phyloP scores from a whole-genome alignment of 2,888 invertebrate genomes.

The Eilema depressum region DNA sequence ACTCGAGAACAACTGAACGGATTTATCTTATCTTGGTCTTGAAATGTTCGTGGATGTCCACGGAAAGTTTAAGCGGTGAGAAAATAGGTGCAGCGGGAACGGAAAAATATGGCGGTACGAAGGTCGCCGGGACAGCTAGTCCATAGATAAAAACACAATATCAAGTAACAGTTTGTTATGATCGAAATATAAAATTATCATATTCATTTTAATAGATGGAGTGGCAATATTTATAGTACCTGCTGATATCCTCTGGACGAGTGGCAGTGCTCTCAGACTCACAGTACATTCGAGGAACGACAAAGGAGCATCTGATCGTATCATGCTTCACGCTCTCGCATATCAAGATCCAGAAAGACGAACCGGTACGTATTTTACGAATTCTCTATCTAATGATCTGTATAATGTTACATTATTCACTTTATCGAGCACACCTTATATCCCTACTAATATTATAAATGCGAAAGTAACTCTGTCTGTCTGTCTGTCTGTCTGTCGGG shows the following conservation, averaged over 20 bases:
- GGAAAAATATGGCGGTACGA: no score
- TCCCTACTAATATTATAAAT: no score
- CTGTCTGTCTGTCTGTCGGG: no score
- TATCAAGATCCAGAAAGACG: conserved; percentile 95
- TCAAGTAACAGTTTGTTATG: background rate
- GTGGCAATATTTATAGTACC: conserved; percentile 85
- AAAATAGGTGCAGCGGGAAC: no score
- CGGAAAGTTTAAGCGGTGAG: no score
- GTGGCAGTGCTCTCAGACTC: conserved; percentile 70
- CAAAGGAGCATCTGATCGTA: conserved; percentile 93
- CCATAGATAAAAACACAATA: no score
- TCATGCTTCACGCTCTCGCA: conserved; percentile 93
- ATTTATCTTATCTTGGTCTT: no score
- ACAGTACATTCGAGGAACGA: conserved; percentile 91
- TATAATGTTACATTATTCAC: background rate
- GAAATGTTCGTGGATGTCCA: no score
- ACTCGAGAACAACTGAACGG: no score
- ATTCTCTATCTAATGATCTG: background rate
- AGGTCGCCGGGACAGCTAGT: no score
- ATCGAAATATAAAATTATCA: background rate
- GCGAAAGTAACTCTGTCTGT: no score
- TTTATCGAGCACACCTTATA: background rate
- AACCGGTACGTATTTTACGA: conserved; percentile 87
- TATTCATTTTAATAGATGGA: conserved; percentile 64
- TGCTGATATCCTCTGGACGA: conserved; percentile 88